Evolutionary conservation across 2,113 vertebrate genomes (phyloP).

Genomic region (Silurus glanis): DNA sequence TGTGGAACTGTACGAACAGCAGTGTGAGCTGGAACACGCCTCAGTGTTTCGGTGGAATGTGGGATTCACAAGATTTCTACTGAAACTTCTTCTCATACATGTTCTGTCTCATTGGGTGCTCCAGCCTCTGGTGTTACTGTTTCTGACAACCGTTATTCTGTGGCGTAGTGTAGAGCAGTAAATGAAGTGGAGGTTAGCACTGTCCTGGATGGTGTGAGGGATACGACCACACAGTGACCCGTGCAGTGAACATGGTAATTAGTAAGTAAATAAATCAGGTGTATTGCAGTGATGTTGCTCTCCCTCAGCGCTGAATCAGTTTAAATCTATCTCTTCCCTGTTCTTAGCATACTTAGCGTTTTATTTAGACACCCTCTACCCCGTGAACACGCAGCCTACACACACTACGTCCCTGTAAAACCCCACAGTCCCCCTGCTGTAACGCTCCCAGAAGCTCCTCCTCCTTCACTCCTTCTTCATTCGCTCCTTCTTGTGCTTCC

Average conservation of each 20-base stretch:
- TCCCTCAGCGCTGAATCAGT: neutral
- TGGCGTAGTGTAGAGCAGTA: neutral
- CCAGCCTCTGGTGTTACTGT: neutral
- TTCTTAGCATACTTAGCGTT: neutral
- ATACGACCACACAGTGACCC: no score
- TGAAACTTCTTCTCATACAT: neutral
- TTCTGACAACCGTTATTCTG: neutral
- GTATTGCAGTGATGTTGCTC: neutral
- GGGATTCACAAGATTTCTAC: no score
- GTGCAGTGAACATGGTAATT: neutral
- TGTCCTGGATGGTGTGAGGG: neutral
- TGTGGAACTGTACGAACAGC: neutral
- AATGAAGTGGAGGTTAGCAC: neutral
- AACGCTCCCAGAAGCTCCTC: conserved; percentile 5
- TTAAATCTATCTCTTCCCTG: neutral
- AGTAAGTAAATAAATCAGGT: neutral
- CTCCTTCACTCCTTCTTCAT: conserved; percentile 76
- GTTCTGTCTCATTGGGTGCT: neutral
- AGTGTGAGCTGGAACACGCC: no score
- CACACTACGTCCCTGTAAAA: neutral
- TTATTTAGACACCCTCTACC: conserved; percentile 2
- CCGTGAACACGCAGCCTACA: conserved; percentile 15
- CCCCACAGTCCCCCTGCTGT: neutral
- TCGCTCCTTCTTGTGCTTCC: conserved; percentile 81
- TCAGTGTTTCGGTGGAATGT: no score